Evolutionary conservation across 2,113 vertebrate genomes (phyloP).

Genomic region (Panthera tigris): DNA sequence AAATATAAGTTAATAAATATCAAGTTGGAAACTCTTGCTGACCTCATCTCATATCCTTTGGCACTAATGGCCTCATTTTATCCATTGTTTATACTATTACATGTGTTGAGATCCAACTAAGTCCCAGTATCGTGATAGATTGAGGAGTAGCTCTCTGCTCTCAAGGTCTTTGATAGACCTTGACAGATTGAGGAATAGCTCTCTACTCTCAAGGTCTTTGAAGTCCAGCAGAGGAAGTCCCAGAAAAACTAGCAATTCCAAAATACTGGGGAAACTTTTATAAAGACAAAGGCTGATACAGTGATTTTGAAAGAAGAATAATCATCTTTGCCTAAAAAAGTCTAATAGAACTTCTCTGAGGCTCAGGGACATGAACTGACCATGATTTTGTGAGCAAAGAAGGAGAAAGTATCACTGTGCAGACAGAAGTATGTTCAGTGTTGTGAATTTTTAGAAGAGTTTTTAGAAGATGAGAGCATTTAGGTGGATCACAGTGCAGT

Average conservation of each 20-base stretch:
- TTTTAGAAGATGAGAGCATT: not conserved
- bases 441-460: not conserved
- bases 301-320: not conserved
- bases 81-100: not conserved
- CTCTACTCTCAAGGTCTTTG: not conserved
- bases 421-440: not conserved
- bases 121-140: too few species aligned
- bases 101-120: not conserved
- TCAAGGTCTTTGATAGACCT: not conserved
- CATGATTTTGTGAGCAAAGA: not conserved
- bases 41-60: not conserved
- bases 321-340: not conserved
- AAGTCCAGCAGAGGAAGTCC: not conserved
- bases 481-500: not conserved
- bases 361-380: not conserved
- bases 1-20: not conserved
- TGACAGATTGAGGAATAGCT: not conserved
- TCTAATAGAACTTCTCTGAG: not conserved
- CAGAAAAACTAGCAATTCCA: not conserved
- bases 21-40: not conserved
- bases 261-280: not conserved
- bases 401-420: not conserved
- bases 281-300: not conserved
- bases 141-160: not conserved
- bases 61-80: not conserved